These are phyloP conservation scores for Caiman crocodilus DNA, from an alignment of 2,797 vertebrate species.

Conservation along the genomic window DNA sequence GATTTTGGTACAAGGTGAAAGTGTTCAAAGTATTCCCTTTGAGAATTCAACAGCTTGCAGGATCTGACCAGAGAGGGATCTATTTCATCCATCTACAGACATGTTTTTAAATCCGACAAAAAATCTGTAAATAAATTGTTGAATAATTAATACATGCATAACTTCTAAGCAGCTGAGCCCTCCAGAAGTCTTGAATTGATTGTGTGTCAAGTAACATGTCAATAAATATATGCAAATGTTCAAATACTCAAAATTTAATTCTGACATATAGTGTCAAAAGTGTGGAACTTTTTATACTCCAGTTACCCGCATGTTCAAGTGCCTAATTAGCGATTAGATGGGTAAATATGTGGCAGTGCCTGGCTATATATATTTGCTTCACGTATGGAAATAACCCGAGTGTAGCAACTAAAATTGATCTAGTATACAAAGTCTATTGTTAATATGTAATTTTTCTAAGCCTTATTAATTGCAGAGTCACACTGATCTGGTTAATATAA, in stretches of 20 bases:
- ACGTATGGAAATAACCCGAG: not conserved
- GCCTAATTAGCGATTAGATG: not conserved
- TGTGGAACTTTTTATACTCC: not conserved
- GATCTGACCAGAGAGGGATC: not conserved
- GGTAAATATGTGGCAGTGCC: not conserved
- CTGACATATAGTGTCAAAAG: not conserved
- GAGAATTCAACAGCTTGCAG: not conserved
- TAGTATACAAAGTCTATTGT: not conserved
- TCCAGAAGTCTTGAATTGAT: not conserved
- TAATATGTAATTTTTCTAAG: not conserved
- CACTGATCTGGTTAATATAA: not conserved
- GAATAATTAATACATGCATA: not conserved
- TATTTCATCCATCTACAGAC: not conserved
- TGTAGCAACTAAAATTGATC: not conserved
- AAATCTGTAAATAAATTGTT: not conserved
- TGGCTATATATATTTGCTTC: fast-evolving
- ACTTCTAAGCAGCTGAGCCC: not conserved
- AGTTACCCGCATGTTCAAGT: not conserved
- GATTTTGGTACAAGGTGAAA: not conserved
- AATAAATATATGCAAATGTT: not conserved
- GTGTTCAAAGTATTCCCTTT: not conserved
- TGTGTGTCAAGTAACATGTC: not conserved
- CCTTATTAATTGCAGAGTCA: not conserved
- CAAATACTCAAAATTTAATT: not conserved
- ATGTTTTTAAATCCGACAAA: not conserved